phyloP scores from a whole-genome alignment of 2,113 vertebrate genomes.

The Corythaeola cristata region DNA sequence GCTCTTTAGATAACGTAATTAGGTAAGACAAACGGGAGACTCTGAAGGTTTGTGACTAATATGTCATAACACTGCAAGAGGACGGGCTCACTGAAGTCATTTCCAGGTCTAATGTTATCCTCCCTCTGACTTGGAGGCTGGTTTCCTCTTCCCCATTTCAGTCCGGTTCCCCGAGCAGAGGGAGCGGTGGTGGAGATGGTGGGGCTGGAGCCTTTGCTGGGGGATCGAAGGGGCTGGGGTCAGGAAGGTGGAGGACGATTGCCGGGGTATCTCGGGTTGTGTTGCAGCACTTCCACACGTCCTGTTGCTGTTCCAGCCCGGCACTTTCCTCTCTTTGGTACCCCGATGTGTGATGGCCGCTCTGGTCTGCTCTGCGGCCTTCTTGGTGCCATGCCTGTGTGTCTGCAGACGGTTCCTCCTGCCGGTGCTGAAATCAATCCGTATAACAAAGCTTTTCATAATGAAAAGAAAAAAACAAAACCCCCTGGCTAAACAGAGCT shows the following conservation, averaged over 20 bases:
- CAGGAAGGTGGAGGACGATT: background rate
- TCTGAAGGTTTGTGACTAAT: background rate
- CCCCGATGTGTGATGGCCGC: accelerated
- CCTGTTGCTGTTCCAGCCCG: background rate
- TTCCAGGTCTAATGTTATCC: background rate
- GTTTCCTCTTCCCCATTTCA: background rate
- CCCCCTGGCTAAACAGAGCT: background rate
- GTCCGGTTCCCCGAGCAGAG: background rate
- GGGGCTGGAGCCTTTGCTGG: background rate
- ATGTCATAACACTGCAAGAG: background rate
- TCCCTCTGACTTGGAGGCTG: background rate
- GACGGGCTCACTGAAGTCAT: background rate
- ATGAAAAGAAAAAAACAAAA: background rate
- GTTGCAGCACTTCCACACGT: background rate
- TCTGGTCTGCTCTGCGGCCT: background rate
- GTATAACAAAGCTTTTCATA: background rate
- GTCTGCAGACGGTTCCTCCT: background rate
- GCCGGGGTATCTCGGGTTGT: accelerated
- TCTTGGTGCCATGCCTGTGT: accelerated
- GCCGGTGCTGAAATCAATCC: background rate
- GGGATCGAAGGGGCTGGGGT: background rate
- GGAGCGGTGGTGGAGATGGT: background rate
- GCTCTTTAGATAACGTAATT: background rate
- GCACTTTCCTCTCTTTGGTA: background rate
- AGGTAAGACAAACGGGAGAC: background rate